Evolutionary conservation across 64 coral and sea anemone species (phyloP).

Genomic region (Porites lutea): DNA sequence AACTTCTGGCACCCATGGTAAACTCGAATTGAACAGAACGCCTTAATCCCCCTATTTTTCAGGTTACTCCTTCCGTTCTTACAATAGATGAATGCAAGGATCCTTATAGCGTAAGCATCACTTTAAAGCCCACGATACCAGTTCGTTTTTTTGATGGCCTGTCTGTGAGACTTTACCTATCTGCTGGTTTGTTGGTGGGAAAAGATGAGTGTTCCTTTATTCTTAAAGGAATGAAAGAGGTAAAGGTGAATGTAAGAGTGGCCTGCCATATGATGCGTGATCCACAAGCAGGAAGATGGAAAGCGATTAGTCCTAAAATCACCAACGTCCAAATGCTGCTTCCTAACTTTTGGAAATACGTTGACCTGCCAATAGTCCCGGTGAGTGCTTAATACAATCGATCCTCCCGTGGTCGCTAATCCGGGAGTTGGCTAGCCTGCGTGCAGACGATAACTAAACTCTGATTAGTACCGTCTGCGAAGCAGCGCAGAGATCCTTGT

Average conservation of each 20-base stretch:
- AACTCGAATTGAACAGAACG: no score
- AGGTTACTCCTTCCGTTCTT: constrained; percentile 24
- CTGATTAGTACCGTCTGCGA: no score
- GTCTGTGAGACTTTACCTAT: constrained; percentile 1
- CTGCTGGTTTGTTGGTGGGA: background rate
- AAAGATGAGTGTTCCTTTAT: background rate
- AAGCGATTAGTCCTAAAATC: background rate
- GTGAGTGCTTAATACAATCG: background rate
- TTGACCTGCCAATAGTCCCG: background rate
- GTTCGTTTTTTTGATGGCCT: background rate
- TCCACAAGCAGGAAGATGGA: background rate
- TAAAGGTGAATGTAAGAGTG: background rate
- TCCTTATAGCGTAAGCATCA: background rate
- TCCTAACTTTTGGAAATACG: background rate
- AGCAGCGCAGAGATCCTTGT: no score
- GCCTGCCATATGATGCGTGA: background rate
- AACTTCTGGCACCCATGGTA: no score
- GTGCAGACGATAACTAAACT: no score
- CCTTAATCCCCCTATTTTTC: background rate
- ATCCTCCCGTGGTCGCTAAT: background rate
- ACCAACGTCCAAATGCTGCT: background rate
- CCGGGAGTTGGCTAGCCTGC: no score
- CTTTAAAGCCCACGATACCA: constrained; percentile 20
- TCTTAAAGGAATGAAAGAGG: background rate
- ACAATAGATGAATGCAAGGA: constrained; percentile 5